Evolutionary conservation across 2,888 invertebrate genomes (phyloP).

Genomic region (Galerucella pusilla): DNA sequence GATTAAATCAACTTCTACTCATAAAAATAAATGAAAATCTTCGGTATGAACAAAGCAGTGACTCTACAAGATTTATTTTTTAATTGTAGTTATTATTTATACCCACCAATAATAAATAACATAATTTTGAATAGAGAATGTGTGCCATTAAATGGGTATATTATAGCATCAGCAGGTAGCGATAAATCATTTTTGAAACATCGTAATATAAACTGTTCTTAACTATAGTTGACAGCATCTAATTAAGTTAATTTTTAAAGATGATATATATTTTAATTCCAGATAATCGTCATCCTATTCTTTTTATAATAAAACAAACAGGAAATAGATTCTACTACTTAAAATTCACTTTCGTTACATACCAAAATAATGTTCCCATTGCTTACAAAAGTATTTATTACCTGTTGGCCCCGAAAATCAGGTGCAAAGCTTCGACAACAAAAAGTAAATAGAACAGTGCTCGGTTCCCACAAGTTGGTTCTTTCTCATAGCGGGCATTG

Average conservation of each 20-base stretch:
- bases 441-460: constrained; percentile 25
- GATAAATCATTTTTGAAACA: constrained; percentile 5
- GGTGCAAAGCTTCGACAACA: constrained; percentile 35
- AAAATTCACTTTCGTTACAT: constrained; percentile 13
- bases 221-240: neutral
- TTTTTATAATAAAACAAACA: neutral
- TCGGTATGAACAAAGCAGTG: neutral
- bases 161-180: neutral
- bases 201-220: neutral
- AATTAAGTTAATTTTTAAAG: constrained; percentile 2
- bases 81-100: neutral
- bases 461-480: constrained; percentile 34
- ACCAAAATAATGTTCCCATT: constrained; percentile 14
- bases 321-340: neutral
- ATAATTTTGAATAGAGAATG: neutral
- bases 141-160: neutral
- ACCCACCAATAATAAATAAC: neutral
- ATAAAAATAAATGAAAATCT: too few species aligned
- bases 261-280: neutral
- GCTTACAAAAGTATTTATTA: constrained; percentile 32
- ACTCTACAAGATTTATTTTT: neutral
- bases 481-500: constrained; percentile 27
- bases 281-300: neutral
- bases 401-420: constrained; percentile 37
- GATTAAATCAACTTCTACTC: neutral